Evolutionary conservation across 2,113 vertebrate species (phyloP).

Genomic region (Alectura lathami): DNA sequence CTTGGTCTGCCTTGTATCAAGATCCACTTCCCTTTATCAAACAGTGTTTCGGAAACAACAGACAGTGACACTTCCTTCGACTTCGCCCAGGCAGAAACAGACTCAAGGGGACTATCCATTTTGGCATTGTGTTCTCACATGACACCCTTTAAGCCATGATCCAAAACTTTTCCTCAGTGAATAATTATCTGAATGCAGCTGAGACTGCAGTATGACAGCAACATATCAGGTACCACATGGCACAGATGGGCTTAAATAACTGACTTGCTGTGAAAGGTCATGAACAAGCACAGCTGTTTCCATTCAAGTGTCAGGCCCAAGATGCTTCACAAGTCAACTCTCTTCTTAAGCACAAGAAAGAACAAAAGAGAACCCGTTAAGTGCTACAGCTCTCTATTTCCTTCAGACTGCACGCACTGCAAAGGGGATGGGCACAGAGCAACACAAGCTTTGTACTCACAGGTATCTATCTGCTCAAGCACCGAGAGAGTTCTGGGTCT

Average conservation of each 20-base stretch:
- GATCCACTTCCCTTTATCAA: neutral
- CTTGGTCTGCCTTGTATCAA: neutral
- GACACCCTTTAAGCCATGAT: too few relatives aligned
- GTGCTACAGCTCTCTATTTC: neutral
- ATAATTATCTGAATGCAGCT: rapidly evolving
- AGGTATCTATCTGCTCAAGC: neutral
- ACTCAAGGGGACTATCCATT: neutral
- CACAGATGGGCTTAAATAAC: rapidly evolving
- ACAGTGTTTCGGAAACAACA: neutral
- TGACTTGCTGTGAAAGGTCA: neutral
- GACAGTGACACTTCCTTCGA: neutral
- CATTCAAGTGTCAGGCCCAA: neutral
- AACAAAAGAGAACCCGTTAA: neutral
- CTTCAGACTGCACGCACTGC: neutral
- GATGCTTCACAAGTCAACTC: neutral
- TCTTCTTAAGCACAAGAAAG: rapidly evolving
- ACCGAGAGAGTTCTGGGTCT: rapidly evolving
- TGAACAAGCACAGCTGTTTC: neutral
- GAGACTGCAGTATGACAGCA: neutral
- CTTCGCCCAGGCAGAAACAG: neutral
- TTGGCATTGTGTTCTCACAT: neutral
- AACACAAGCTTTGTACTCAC: neutral
- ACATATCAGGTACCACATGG: rapidly evolving
- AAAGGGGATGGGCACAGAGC: neutral
- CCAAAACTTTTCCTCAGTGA: neutral